Base-by-base conservation (phyloP, 1,140 invertebrate species). In the Goniozus legneri region DNA sequence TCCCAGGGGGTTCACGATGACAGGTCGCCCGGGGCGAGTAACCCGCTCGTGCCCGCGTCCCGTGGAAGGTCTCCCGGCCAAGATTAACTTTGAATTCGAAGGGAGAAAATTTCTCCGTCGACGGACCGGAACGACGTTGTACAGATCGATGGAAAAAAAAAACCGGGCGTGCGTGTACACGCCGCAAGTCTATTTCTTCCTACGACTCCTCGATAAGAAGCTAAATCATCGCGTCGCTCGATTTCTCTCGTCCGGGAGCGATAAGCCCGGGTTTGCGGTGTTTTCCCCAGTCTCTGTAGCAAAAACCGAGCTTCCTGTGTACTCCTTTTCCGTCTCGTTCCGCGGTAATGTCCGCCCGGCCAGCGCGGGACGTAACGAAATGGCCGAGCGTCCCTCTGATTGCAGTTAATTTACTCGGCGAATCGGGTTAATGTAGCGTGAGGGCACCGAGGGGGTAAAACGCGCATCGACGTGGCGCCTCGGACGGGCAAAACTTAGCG, bases 361-460 rank as follows among this genome's bases (percentile, higher is more conserved):
- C 50, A 52, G 58, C 60, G 52, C 63, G 54, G 50, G 62, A 59
- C 60, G 62, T 60, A 56, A 56, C 61, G 64, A 58, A 69, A 70
- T 61, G 65, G 63, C 60, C 54, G 54, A 60, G 48, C 58, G 55
- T 62, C 64, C 61, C 63, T 60, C 64, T 73, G 71, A 74, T 74
- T 74, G 69, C 66, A 71, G 70, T 71, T 74, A 74, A 74, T 74
- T 74, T 73, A 67, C 65, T 64, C 69, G 50, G 60, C 60, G 66
- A 67, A 74, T 72, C 69, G 68, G 62, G 69, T 73, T 74, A 74
- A 74, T 74, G 71, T 74, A 73, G 54, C 69, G 70, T 70, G 58
- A 60, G 60, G 15, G 20, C 40, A 49, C 56, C 53, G 58, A 55
- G 38, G 54, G 36, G 58, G 56, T 34, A 40, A 48, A 47, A 41